Evolutionary conservation across 2,888 invertebrate species (phyloP).

Genomic region (Heliconius cydno): DNA sequence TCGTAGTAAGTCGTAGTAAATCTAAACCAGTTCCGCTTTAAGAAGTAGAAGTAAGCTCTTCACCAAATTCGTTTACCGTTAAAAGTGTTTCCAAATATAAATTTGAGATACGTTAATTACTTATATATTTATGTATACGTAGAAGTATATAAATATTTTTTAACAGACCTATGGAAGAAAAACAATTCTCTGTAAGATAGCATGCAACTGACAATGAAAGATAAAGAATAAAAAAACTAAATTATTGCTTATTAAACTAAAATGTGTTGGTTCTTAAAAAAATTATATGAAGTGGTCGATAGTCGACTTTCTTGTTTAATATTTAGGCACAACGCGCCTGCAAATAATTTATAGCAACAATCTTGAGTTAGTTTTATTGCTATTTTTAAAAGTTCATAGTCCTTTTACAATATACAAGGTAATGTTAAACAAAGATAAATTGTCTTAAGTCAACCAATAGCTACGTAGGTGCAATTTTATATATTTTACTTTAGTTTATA

Average conservation of each 20-base stretch:
- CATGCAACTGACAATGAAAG: no score
- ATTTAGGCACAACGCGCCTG: background rate
- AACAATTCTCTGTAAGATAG: background rate
- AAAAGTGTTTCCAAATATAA: conserved; percentile 63
- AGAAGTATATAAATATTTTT: background rate
- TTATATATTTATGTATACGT: background rate
- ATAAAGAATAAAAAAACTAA: background rate
- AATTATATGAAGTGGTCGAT: background rate
- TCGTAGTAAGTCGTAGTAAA: conserved; percentile 78
- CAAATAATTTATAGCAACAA: background rate
- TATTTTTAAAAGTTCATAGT: background rate
- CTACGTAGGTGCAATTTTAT: no score
- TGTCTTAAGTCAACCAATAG: no score
- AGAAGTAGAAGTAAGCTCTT: conserved; percentile 66
- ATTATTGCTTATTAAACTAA: background rate
- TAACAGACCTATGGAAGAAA: background rate
- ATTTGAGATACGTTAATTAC: conserved; percentile 40
- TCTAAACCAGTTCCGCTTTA: conserved; percentile 72
- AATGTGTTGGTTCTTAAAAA: background rate
- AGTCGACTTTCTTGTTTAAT: background rate
- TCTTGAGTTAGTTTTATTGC: background rate
- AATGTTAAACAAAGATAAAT: no score
- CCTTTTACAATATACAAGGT: background rate
- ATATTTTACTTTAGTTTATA: background rate
- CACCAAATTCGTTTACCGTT: conserved; percentile 73